phyloP scores from a whole-genome alignment of 2,888 invertebrate genomes.

The Palloptera scutellata region DNA sequence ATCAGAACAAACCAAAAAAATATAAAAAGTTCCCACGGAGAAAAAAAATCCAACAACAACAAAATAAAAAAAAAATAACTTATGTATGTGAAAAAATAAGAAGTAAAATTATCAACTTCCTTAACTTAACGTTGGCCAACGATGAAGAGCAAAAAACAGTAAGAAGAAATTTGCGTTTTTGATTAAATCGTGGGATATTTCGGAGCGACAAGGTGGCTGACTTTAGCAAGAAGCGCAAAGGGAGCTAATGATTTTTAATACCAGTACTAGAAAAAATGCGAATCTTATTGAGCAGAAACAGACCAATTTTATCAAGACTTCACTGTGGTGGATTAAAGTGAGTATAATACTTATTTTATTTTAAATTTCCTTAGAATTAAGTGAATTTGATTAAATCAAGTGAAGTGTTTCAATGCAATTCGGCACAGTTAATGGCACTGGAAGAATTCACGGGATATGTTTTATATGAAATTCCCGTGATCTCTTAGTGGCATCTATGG shows the following conservation, averaged over 20 bases:
- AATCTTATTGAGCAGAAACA: too few relatives aligned
- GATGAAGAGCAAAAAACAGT: slow-evolving; percentile 19
- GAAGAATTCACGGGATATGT: slow-evolving; percentile 72
- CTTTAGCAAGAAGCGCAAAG: background rate
- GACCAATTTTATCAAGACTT: background rate
- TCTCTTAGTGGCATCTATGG: slow-evolving; percentile 67
- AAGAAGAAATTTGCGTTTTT: slow-evolving; percentile 52
- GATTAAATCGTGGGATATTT: slow-evolving; percentile 56
- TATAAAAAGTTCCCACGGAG: background rate
- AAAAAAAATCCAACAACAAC: background rate
- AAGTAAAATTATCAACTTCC: slow-evolving; percentile 25
- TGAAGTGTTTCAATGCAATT: slow-evolving; percentile 10
- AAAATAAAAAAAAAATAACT: too few relatives aligned
- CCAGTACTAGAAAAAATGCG: too few relatives aligned
- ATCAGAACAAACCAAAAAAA: slow-evolving; percentile 14
- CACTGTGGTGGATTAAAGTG: background rate
- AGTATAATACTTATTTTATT: too few relatives aligned
- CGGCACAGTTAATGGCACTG: slow-evolving; percentile 71
- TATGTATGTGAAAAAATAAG: background rate
- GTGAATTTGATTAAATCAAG: too few relatives aligned
- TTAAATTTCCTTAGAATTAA: too few relatives aligned
- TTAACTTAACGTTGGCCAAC: background rate
- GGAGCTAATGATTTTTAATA: too few relatives aligned
- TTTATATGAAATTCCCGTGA: slow-evolving; percentile 64
- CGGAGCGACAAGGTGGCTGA: slow-evolving; percentile 21